Base-by-base conservation (phyloP, 1,140 invertebrate species). In the Drosophila tristis region DNA sequence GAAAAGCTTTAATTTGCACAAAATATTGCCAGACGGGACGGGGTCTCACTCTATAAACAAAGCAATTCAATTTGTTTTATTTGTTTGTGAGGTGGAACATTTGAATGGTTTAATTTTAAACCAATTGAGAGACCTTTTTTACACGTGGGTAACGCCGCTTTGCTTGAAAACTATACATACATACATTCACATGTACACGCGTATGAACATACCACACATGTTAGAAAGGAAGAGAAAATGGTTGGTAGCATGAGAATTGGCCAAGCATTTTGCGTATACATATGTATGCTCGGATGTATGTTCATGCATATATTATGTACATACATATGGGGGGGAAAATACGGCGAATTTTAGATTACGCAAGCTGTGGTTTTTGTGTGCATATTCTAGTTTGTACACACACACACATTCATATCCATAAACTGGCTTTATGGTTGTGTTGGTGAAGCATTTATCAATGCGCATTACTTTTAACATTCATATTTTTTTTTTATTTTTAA, bases 271-370 rank as follows among this genome's bases (percentile, higher is more conserved):
- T 8, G 13, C 39, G 55, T 55, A 13, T 45, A 73, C 11, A 4
- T 66, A 60, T 54, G 5, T 35, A 62, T 48, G 42, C 31, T 60
- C 16, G 35, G 39, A 57, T 56, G 44, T 48, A 55, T 64, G 26
- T 29, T 29, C 26, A 15, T 47, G 44, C 44, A 55, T 55, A 54
- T 31, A 29, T 43, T 60, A 66, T 65, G 39, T 64, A 54, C 42
- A 59, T 74, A 50, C 13, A 58, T 44, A 71, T 64, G 29, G 49
- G 20, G 31, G 31, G 6, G 51, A 59, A 58, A 49, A 70, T 76
- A 64, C 57, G 73, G 61, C 48, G 60, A 68, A 80, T 81, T 81
- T 78, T 29, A 73, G 78, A 81, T 81, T 81, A 81, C 78, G 78
- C 78, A 81, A 81, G 78, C 67, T 61, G 39, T 45, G 44, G 74